These are phyloP conservation scores for Byasa hedistus DNA, from an alignment of 2,888 invertebrate species.

Conservation along the genomic window DNA sequence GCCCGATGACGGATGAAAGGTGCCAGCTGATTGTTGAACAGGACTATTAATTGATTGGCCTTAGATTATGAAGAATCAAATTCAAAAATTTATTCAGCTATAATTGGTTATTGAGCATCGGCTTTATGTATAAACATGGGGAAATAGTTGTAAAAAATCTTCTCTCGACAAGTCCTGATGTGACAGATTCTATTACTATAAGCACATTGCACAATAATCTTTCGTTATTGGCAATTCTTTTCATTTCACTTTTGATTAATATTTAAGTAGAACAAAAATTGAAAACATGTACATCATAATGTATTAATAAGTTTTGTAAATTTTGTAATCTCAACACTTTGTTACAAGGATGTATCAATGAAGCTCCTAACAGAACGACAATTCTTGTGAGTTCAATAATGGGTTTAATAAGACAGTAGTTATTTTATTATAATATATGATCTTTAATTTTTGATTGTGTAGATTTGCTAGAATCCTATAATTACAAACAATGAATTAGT, in stretches of 20 bases:
- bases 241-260: neutral
- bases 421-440: slow-evolving; percentile 55
- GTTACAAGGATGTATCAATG: slow-evolving; percentile 52
- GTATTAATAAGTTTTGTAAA: slow-evolving; percentile 4
- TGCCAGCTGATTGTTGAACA: slow-evolving; percentile 42
- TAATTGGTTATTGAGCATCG: slow-evolving; percentile 29
- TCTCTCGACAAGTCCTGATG: slow-evolving; percentile 14
- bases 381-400: slow-evolving; percentile 64
- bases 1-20: slow-evolving; percentile 52
- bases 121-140: slow-evolving; percentile 12
- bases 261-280: neutral
- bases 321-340: slow-evolving; percentile 67
- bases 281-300: neutral
- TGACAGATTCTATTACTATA: slow-evolving; percentile 8
- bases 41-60: slow-evolving; percentile 27
- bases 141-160: neutral
- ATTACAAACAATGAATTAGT: slow-evolving; percentile 65
- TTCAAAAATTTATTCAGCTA: slow-evolving; percentile 8
- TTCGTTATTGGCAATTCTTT: slow-evolving; percentile 17
- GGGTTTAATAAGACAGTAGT: slow-evolving; percentile 63
- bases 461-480: slow-evolving; percentile 75
- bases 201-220: slow-evolving; percentile 17
- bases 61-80: slow-evolving; percentile 11
- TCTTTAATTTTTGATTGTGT: slow-evolving; percentile 63
- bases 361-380: slow-evolving; percentile 59